phyloP scores from a whole-genome alignment of 2,113 vertebrate genomes.

The Benthochromis sp. region DNA sequence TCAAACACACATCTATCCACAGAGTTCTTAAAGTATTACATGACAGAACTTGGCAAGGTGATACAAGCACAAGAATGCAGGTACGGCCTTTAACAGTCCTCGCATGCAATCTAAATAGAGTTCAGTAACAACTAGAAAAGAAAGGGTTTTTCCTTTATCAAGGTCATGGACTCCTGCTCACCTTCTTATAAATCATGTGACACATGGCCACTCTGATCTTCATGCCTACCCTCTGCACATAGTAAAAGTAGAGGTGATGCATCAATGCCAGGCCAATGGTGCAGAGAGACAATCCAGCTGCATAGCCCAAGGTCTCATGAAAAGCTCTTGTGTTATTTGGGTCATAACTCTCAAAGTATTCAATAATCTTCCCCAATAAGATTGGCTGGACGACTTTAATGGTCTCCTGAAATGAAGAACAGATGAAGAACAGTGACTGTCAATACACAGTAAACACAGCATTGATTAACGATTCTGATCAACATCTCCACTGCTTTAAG shows the following conservation, averaged over 20 bases:
- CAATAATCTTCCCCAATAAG: slow-evolving; percentile 81
- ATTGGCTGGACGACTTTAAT: slow-evolving; percentile 81
- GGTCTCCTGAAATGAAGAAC: slow-evolving; percentile 69
- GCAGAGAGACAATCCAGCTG: slow-evolving; percentile 70
- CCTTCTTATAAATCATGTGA: slow-evolving; percentile 93
- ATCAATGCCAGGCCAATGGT: slow-evolving; percentile 70
- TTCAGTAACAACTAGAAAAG: not conserved
- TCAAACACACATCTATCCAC: not conserved
- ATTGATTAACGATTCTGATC: not conserved
- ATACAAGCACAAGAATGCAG: not conserved
- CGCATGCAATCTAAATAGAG: not conserved
- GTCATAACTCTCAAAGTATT: slow-evolving; percentile 76
- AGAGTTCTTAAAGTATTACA: not conserved
- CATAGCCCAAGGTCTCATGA: slow-evolving; percentile 63
- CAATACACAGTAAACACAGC: not conserved
- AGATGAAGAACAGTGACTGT: not conserved
- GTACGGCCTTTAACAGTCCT: not conserved
- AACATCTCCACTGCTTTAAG: not conserved
- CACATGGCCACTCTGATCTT: slow-evolving; percentile 88
- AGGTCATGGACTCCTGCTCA: slow-evolving; percentile 41
- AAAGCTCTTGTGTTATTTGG: slow-evolving; percentile 26
- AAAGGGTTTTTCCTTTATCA: not conserved
- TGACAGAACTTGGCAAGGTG: not conserved
- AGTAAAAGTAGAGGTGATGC: slow-evolving; percentile 87
- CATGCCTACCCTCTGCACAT: slow-evolving; percentile 84